Base-by-base conservation (phyloP, 2,888 invertebrate genomes). In the Axea sp. region DNA sequence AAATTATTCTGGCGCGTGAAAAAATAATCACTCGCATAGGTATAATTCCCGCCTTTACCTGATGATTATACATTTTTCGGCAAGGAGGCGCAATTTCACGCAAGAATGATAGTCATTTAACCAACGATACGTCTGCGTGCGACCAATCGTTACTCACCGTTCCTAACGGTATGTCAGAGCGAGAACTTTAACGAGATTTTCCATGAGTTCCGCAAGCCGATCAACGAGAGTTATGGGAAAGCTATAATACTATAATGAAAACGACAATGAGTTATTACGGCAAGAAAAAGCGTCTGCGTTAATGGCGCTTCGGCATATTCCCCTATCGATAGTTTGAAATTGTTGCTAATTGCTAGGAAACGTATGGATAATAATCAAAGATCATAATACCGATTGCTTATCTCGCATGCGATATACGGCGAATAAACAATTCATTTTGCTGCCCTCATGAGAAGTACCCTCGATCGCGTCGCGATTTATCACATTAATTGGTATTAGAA, bases 141-240 rank as follows among this genome's bases (percentile, higher is more conserved):
- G 62, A 73, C 53, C 53, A 71, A 67, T 73, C 64, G 73, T 73
- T 62, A 35, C 59, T 65, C 67, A 62, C 65, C 62, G 57, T 67
- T 31, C 57, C 67, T 76, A 74, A 76, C 76, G 76, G 76, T 69
- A 75, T 73, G n/a, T n/a, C n/a, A 22, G 69, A 67, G 62, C 47
- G 67, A 71, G 71, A 75, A 75, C 39, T 67, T 71, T 71, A 75
- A 75, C 75, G 75, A 75, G 75, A 75, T 69, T 75, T 67, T 71
- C 71, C 67, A 45, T 67, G 75, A 71, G 75, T 75, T 75, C 75
- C 71, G 75, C 62, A 62, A 71, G 75, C 65, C 67, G 71, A 75
- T 60, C 69, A 59, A 60, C 49, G 60, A 55, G 71, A 71, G 67
- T 75, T 69, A 75, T 75, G 67, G 71, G 75, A 71, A 75, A 75